phyloP scores from a whole-genome alignment of 2,888 invertebrate genomes.

The Melieria omissa region DNA sequence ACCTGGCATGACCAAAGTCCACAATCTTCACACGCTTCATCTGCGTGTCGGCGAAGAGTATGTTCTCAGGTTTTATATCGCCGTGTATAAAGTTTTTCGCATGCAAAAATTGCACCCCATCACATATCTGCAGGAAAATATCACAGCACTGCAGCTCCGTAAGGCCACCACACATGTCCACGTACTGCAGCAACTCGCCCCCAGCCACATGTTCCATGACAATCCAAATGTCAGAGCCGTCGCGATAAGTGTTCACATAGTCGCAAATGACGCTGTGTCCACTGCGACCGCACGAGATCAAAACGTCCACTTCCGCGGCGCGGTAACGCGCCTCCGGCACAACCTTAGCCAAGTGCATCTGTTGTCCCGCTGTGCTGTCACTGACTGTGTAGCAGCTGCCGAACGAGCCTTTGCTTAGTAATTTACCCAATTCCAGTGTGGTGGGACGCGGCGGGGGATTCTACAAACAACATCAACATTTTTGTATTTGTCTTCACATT shows the following conservation, averaged over 20 bases:
- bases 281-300: conserved; percentile 88
- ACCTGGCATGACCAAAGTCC: conserved; percentile 92
- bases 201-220: conserved; percentile 87
- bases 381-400: conserved; percentile 58
- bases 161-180: conserved; percentile 73
- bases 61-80: conserved; percentile 92
- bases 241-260: conserved; percentile 84
- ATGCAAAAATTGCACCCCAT: conserved; percentile 89
- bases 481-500: not conserved
- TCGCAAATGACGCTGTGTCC: conserved; percentile 86
- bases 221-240: conserved; percentile 86
- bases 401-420: conserved; percentile 52
- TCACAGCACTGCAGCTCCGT: conserved; percentile 83
- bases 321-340: conserved; percentile 57
- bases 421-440: conserved; percentile 52
- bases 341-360: conserved; percentile 52
- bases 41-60: conserved; percentile 68
- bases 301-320: conserved; percentile 76
- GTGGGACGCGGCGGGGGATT: conserved; percentile 53
- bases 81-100: conserved; percentile 86
- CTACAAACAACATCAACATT: conserved; percentile 42
- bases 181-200: conserved; percentile 81
- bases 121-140: conserved; percentile 83
- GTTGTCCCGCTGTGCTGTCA: conserved; percentile 38
- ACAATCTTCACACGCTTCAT: conserved; percentile 79